Conservation (phyloP, 2,888 invertebrate species). For the Mesodorylaimus sp. region DNA sequence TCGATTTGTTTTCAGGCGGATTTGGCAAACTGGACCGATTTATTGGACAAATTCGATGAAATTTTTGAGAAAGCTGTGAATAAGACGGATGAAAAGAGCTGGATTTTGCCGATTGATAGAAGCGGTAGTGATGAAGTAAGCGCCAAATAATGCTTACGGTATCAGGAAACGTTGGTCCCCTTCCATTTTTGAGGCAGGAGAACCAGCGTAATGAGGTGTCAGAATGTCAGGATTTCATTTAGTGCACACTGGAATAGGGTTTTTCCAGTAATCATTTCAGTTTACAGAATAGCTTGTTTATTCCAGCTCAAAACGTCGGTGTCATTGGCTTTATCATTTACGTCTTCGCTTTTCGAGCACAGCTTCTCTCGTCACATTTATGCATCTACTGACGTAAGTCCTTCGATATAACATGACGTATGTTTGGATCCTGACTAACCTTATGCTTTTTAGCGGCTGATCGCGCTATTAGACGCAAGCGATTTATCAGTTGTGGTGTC, state of each 20-base stretch:
- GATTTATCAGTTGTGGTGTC: constrained; percentile 65
- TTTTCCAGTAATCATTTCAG: no score
- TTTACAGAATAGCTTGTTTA: neutral
- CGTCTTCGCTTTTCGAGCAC: constrained; percentile 62
- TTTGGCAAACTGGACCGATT: constrained; percentile 69
- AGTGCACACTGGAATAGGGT: no score
- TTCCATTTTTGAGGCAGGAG: neutral
- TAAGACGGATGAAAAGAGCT: constrained; percentile 43
- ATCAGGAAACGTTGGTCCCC: no score
- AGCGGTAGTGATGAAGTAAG: constrained; percentile 39
- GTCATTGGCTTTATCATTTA: constrained; percentile 57
- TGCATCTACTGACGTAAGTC: constrained; percentile 52
- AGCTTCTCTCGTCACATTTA: constrained; percentile 67
- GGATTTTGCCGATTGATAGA: constrained; percentile 55
- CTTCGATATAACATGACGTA: neutral
- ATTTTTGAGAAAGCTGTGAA: constrained; percentile 55
- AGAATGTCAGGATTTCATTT: no score
- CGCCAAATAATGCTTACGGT: neutral
- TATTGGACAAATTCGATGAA: constrained; percentile 47
- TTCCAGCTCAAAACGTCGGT: constrained; percentile 49
- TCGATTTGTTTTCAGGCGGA: no score
- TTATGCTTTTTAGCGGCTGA: constrained; percentile 41
- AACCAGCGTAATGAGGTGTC: no score
- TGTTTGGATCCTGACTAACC: neutral
- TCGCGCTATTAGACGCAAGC: constrained; percentile 53